Conservation (phyloP, 2,888 invertebrate species). For the Mamestra brassicae region DNA sequence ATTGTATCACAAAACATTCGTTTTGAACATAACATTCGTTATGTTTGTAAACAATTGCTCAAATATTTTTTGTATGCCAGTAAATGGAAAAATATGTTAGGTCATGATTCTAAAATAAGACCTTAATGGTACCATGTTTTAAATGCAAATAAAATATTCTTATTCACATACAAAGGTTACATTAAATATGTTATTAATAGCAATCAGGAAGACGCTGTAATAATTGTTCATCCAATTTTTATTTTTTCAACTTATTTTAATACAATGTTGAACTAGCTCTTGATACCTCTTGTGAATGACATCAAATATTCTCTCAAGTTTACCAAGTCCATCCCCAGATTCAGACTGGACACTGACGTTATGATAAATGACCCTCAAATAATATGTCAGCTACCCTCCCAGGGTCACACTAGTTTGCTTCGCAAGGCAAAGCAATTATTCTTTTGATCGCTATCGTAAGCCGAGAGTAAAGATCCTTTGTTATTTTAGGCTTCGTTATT, state of each 20-base stretch:
- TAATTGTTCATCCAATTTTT: neutral
- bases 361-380: constrained; percentile 36
- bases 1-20: too few relatives aligned
- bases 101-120: too few relatives aligned
- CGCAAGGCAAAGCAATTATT: constrained; percentile 55
- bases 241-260: neutral
- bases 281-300: neutral
- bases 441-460: constrained; percentile 58
- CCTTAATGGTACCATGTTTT: too few relatives aligned
- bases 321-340: neutral
- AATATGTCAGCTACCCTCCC: constrained; percentile 9
- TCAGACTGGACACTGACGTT: neutral
- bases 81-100: too few relatives aligned
- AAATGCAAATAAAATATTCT: too few relatives aligned
- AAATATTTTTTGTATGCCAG: too few relatives aligned
- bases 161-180: neutral
- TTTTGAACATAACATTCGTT: too few relatives aligned
- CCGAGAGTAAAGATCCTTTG: constrained; percentile 47
- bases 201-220: neutral
- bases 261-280: neutral
- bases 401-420: constrained; percentile 36
- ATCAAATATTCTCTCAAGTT: neutral
- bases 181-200: neutral
- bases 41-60: too few relatives aligned
- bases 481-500: constrained; percentile 63